A percentile compares a stretch with the other conserved stretches of the same genome.
phyloP scores from a whole-genome alignment of 2,797 vertebrate genomes.

The Labeo calbasu region DNA sequence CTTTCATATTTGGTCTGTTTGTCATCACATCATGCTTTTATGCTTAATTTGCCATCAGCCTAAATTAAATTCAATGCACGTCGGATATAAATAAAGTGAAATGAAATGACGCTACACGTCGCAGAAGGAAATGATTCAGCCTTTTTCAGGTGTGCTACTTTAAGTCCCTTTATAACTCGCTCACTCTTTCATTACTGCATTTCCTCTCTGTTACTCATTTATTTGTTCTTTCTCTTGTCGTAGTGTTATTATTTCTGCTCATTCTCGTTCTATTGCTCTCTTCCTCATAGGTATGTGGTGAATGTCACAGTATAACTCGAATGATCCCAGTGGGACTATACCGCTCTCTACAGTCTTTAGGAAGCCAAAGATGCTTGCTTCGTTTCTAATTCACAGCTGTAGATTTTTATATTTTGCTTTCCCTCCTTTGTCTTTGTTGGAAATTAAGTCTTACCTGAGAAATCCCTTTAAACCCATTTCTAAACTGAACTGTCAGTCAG shows the following conservation, averaged over 20 bases:
- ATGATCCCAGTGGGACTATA: constrained; percentile 27
- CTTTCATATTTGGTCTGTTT: background rate
- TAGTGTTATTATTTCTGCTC: constrained; percentile 8
- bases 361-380: constrained; percentile 15
- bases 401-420: constrained; percentile 8
- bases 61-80: background rate
- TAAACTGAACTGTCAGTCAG: constrained; percentile 16
- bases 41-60: background rate
- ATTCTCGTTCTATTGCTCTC: constrained; percentile 17
- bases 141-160: constrained; percentile 5
- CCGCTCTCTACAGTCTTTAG: background rate
- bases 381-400: background rate
- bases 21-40: background rate
- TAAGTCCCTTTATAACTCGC: constrained; percentile 30
- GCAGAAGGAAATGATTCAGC: constrained; percentile 10
- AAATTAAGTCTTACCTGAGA: constrained; percentile 9
- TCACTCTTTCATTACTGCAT: constrained; percentile 19
- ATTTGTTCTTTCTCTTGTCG: constrained; percentile 39
- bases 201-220: constrained; percentile 50
- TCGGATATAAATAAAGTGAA: background rate
- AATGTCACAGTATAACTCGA: constrained; percentile 13
- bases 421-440: background rate
- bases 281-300: constrained; percentile 10
- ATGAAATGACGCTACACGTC: background rate
- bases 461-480: constrained; percentile 12